Conservation (phyloP, 1,140 invertebrate genomes). For the Pseudoatta argentina region DNA sequence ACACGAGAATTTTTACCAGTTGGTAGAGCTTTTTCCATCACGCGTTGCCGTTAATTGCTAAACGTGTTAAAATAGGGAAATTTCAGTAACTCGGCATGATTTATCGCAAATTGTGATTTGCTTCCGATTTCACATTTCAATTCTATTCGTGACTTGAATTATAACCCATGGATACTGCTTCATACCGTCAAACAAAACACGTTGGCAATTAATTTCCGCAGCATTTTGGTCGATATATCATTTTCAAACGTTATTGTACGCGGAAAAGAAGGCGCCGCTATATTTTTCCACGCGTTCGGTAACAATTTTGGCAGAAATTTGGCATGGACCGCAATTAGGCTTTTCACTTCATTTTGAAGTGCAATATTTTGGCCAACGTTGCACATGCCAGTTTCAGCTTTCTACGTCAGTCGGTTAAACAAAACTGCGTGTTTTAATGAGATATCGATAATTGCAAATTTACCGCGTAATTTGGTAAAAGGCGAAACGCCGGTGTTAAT, state of each 20-base stretch:
- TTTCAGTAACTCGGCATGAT: constrained; percentile 43
- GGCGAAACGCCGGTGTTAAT: constrained; percentile 51
- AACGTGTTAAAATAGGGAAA: constrained; percentile 30
- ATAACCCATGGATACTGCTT: neutral
- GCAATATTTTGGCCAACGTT: constrained; percentile 9
- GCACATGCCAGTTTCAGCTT: constrained; percentile 22
- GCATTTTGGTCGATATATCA: neutral
- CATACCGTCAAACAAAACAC: constrained; percentile 14
- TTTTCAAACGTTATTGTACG: neutral
- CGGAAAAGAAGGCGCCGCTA: neutral
- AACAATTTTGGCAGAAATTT: constrained; percentile 15
- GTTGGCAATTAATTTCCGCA: constrained; percentile 28
- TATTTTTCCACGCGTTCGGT: neutral
- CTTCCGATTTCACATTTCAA: constrained; percentile 42
- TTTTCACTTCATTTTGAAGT: constrained; percentile 2
- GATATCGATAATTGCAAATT: constrained; percentile 58
- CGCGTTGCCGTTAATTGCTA: constrained; percentile 30
- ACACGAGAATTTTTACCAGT: constrained; percentile 13
- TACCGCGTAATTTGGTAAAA: constrained; percentile 57
- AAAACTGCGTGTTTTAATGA: constrained; percentile 48
- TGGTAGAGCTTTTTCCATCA: constrained; percentile 1
- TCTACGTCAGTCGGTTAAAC: neutral
- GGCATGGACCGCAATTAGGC: constrained; percentile 15
- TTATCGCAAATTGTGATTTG: constrained; percentile 49
- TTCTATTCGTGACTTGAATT: constrained; percentile 21